phyloP scores from a whole-genome alignment of 2,888 invertebrate genomes.

The Encarsia formosa region DNA sequence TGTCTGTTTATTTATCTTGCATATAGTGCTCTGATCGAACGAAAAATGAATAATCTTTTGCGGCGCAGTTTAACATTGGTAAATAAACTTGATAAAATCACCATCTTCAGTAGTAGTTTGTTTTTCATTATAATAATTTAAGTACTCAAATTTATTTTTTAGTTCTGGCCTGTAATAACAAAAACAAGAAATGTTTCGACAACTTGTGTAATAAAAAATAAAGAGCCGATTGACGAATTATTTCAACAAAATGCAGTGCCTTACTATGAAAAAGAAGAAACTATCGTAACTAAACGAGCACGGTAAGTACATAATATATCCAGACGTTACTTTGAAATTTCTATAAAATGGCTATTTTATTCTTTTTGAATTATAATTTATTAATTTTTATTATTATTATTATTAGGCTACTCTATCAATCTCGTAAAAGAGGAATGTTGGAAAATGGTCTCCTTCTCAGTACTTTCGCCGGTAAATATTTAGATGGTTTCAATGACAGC shows the following conservation, averaged over 20 bases:
- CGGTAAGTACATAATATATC: conserved; percentile 30
- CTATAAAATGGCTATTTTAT: neutral
- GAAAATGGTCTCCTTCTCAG: conserved; percentile 89
- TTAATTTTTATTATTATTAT: neutral
- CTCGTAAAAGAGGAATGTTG: conserved; percentile 91
- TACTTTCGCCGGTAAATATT: conserved; percentile 82
- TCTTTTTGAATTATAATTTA: neutral
- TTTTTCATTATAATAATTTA: neutral
- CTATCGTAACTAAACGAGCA: conserved; percentile 38
- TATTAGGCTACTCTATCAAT: conserved; percentile 80
- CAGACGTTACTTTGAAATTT: neutral
- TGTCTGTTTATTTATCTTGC: too few species aligned
- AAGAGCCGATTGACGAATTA: conserved; percentile 32
- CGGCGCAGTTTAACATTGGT: conserved; percentile 6
- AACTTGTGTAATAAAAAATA: conserved; percentile 26
- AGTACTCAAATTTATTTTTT: neutral
- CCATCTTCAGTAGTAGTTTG: neutral
- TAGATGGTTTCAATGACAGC: conserved; percentile 65
- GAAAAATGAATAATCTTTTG: conserved; percentile 6
- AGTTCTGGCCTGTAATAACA: conserved; percentile 10
- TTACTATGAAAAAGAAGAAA: conserved; percentile 38
- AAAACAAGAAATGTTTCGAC: conserved; percentile 27
- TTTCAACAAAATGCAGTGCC: conserved; percentile 39
- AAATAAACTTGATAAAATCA: too few species aligned
- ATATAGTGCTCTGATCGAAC: too few species aligned